A percentile compares a stretch with the other conserved stretches of the same genome.
Evolutionary conservation across 1,140 invertebrate genomes (phyloP).

Genomic region (Panagrolaimus sp.): DNA sequence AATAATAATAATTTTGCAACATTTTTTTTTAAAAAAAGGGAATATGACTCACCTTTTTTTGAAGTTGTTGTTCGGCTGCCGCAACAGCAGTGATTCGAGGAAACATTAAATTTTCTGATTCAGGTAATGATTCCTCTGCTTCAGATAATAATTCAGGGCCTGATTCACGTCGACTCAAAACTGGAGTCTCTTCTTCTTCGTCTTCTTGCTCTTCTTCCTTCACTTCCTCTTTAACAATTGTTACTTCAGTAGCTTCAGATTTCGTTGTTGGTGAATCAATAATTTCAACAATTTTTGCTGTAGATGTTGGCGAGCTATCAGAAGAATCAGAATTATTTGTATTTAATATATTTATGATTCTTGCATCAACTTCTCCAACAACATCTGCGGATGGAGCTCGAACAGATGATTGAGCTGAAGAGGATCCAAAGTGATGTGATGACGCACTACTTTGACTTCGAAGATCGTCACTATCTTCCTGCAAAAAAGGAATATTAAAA

Average conservation of each 20-base stretch:
- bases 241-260: too few species aligned
- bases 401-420: not conserved
- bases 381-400: conserved; percentile 5
- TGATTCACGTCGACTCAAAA: not conserved
- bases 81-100: too few species aligned
- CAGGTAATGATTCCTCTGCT: not conserved
- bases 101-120: not conserved
- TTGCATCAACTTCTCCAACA: conserved; percentile 2
- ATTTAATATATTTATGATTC: not conserved
- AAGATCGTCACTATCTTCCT: conserved; percentile 12
- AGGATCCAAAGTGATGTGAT: not conserved
- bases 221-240: too few species aligned
- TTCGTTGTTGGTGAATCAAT: too few species aligned
- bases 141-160: conserved; percentile 5
- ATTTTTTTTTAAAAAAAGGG: too few species aligned
- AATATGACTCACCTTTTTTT: too few species aligned
- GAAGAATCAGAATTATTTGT: not conserved
- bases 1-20: too few species aligned
- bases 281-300: too few species aligned
- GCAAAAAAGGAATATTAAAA: too few species aligned
- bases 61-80: too few species aligned
- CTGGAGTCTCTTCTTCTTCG: not conserved
- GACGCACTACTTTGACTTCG: conserved; percentile 12
- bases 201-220: too few species aligned
- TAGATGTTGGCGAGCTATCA: too few species aligned